A percentile compares a stretch with the other conserved stretches of the same genome.
phyloP scores from a whole-genome alignment of 2,797 vertebrate genomes.

The Sylvilagus floridanus region DNA sequence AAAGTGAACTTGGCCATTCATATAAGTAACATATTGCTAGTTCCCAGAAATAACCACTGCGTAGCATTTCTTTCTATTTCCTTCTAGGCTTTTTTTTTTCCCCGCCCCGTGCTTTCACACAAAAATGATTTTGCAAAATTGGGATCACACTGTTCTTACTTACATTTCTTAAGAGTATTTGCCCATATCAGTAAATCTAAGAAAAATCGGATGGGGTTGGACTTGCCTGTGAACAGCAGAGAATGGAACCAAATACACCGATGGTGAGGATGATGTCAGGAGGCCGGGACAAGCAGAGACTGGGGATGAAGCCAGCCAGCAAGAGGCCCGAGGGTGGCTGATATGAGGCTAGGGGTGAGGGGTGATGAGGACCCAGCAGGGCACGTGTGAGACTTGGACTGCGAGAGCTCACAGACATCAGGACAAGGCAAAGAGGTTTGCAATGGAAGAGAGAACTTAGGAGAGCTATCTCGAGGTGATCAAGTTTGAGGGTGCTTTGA shows the following conservation, averaged over 20 bases:
- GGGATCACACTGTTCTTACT: conserved; percentile 45
- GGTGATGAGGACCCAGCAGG: not conserved
- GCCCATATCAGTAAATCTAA: not conserved
- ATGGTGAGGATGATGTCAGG: not conserved
- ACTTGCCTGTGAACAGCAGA: not conserved
- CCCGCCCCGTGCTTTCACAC: not conserved
- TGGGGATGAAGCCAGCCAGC: not conserved
- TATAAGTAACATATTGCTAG: not conserved
- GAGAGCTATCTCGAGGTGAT: not conserved
- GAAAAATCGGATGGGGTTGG: not conserved
- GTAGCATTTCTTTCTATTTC: conserved; percentile 48
- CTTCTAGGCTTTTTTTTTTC: not conserved
- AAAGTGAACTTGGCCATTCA: conserved; percentile 30
- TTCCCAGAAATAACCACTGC: conserved; percentile 58
- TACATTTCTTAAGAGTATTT: conserved; percentile 43
- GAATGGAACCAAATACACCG: not conserved
- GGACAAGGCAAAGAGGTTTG: not conserved
- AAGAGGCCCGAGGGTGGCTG: not conserved
- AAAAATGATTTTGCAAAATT: conserved; percentile 2
- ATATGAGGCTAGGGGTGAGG: not conserved
- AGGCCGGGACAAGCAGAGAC: not conserved
- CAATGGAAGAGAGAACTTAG: not conserved
- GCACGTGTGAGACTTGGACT: not conserved
- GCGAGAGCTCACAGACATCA: not conserved
- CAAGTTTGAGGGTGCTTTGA: not conserved